Conservation (phyloP, 2,797 vertebrate species). For the Psittacula derbiana region DNA sequence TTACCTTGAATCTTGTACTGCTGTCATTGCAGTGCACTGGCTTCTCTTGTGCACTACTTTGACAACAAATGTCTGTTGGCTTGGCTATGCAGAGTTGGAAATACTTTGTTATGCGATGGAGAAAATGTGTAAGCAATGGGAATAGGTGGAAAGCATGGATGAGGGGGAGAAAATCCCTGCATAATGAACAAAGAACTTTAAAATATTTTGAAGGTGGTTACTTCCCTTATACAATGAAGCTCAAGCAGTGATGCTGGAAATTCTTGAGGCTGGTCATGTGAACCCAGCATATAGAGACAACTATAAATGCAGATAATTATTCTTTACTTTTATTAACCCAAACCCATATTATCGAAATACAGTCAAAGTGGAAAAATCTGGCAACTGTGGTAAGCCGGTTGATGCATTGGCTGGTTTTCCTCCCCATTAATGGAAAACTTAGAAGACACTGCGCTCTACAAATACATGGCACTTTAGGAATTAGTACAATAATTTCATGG, state of each 20-base stretch:
- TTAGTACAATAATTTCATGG: neutral
- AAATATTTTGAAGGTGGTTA: neutral
- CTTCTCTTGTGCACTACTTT: neutral
- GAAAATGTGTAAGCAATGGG: neutral
- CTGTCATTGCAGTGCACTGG: accelerated
- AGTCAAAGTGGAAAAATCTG: neutral
- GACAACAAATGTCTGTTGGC: neutral
- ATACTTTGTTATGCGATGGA: neutral
- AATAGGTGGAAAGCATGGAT: neutral
- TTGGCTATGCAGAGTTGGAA: neutral
- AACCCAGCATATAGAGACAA: accelerated
- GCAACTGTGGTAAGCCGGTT: neutral
- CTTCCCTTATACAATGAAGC: neutral
- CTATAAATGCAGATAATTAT: neutral
- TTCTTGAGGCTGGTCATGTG: neutral
- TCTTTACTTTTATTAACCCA: neutral
- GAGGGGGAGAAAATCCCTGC: neutral
- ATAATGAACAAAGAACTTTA: neutral
- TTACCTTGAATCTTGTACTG: neutral
- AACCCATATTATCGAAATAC: neutral
- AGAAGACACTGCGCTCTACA: neutral
- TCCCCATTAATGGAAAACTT: neutral
- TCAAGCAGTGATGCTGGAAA: neutral
- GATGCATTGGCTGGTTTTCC: neutral
- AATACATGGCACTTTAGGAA: neutral